A percentile compares a stretch with the other conserved stretches of the same genome.
phyloP scores from a whole-genome alignment of 92 coral and sea anemone genomes.

The Epizoanthus scotinus region DNA sequence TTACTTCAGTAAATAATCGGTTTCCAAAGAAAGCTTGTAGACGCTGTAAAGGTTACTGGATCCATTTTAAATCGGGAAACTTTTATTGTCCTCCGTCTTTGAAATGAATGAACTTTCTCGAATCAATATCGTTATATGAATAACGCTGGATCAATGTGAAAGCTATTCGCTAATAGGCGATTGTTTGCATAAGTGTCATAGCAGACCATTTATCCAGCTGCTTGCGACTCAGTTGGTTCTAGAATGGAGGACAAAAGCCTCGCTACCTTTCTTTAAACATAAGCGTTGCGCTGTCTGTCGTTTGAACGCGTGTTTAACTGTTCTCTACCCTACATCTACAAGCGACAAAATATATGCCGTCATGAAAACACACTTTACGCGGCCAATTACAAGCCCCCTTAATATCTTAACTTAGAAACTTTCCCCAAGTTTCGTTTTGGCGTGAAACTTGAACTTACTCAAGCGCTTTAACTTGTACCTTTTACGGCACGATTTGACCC shows the following conservation, averaged over 20 bases:
- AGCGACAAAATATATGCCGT: neutral
- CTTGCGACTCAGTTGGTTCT: neutral
- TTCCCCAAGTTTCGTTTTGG: too few species aligned
- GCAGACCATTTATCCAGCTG: slow-evolving; percentile 16
- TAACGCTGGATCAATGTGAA: neutral
- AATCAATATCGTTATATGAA: neutral
- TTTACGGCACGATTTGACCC: too few species aligned
- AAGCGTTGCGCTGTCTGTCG: neutral
- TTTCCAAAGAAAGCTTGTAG: too few species aligned
- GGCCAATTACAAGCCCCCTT: too few species aligned
- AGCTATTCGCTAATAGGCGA: neutral
- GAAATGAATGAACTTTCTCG: neutral
- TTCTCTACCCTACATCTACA: slow-evolving; percentile 4
- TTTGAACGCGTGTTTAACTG: neutral
- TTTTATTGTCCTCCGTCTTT: neutral
- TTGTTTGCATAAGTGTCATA: neutral
- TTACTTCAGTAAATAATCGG: too few species aligned
- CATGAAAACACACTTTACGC: too few species aligned
- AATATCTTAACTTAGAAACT: too few species aligned
- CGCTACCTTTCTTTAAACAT: neutral
- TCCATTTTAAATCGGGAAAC: too few species aligned
- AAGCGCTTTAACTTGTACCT: too few species aligned
- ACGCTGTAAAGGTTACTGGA: too few species aligned
- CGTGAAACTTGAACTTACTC: too few species aligned
- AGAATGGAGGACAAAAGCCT: slow-evolving; percentile 25